Conservation (phyloP, 2,888 invertebrate genomes). For the Melinaea marsaeus region DNA sequence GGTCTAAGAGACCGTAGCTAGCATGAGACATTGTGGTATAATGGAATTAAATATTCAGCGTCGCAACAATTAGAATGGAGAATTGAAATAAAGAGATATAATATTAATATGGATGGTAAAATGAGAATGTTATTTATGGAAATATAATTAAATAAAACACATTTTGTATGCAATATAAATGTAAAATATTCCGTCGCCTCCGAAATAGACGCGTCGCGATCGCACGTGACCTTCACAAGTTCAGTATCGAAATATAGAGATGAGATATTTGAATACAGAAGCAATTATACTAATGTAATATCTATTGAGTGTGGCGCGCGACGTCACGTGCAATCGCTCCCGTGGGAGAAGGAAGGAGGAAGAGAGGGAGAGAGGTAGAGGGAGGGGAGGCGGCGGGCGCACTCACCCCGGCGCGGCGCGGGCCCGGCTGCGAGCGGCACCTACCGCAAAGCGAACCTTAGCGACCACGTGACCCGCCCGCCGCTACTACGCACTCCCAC, state of each 20-base stretch:
- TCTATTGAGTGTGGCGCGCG: slow-evolving; percentile 5
- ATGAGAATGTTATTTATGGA: slow-evolving; percentile 14
- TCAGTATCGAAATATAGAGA: too few relatives aligned
- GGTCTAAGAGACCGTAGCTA: too few relatives aligned
- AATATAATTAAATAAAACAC: slow-evolving; percentile 20
- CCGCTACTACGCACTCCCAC: slow-evolving; percentile 10
- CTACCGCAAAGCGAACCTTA: slow-evolving; percentile 29
- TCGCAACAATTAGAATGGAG: slow-evolving; percentile 8
- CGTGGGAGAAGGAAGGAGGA: slow-evolving; percentile 9
- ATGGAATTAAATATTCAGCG: slow-evolving; percentile 13
- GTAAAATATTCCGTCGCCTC: slow-evolving; percentile 17
- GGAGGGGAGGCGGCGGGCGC: slow-evolving; percentile 12
- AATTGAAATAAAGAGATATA: slow-evolving; percentile 6
- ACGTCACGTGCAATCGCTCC: slow-evolving; percentile 18
- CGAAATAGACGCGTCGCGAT: slow-evolving; percentile 12
- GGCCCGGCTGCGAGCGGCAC: slow-evolving; percentile 19
- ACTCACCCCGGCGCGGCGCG: slow-evolving; percentile 24
- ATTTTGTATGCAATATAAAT: slow-evolving; percentile 15
- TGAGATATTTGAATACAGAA: too few relatives aligned
- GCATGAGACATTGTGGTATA: too few relatives aligned
- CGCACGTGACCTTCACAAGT: slow-evolving; percentile 2
- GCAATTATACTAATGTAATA: neutral
- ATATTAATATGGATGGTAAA: slow-evolving; percentile 5
- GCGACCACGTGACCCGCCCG: slow-evolving; percentile 19
- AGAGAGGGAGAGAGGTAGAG: slow-evolving; percentile 12